These are phyloP conservation scores for Oreocharis arfaki DNA, from an alignment of 2,113 vertebrate species.

Conservation along the genomic window DNA sequence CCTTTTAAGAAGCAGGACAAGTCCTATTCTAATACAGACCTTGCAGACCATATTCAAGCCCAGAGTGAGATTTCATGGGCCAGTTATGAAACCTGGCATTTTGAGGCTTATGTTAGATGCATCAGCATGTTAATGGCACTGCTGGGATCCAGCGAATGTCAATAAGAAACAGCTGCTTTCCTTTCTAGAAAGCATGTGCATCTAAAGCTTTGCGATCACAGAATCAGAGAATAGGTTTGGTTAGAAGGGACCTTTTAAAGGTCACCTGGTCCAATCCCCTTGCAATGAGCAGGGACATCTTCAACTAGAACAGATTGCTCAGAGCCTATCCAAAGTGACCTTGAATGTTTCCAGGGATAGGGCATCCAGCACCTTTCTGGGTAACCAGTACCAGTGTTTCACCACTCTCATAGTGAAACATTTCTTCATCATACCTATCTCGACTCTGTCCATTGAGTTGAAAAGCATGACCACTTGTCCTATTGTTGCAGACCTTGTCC, in stretches of 20 bases:
- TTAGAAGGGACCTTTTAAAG: background rate
- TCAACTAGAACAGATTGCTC: background rate
- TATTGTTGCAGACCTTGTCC: rapidly evolving
- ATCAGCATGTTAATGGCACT: slow-evolving; percentile 37
- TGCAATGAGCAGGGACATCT: background rate
- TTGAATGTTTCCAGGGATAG: background rate
- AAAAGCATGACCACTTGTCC: background rate
- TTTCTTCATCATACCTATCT: background rate
- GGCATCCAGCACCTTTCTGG: background rate
- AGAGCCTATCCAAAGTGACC: background rate
- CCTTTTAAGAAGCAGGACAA: background rate
- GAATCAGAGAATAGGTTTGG: background rate
- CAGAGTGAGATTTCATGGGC: slow-evolving; percentile 3
- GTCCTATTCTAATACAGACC: background rate
- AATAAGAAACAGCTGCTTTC: slow-evolving; percentile 29
- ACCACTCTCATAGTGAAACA: background rate
- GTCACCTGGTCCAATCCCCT: background rate
- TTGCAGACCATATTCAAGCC: background rate
- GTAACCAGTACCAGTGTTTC: background rate
- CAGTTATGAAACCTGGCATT: slow-evolving; percentile 40
- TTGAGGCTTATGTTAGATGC: slow-evolving; percentile 1
- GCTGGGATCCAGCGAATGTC: slow-evolving; percentile 22
- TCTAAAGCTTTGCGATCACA: background rate
- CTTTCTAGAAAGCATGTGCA: background rate
- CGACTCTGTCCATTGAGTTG: background rate